Evolutionary conservation across 2,888 invertebrate genomes (phyloP), one percentile per base, ranked within the genome.

Genomic region (Drosophila helvetica): DNA sequence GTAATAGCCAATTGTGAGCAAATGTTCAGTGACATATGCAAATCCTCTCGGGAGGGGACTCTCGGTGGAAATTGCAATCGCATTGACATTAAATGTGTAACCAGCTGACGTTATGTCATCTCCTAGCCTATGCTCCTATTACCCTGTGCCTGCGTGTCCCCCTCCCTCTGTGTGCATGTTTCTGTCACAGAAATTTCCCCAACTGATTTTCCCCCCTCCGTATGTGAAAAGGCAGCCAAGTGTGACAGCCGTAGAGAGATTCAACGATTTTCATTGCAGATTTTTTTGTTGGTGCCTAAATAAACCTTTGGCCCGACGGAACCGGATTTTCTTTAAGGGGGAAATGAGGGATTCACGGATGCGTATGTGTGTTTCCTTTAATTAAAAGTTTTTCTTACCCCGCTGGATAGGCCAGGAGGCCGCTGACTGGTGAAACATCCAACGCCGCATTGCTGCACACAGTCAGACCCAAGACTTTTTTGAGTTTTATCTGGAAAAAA

Each of bases 391-490:
- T n/a, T 38, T 6, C 97, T 96, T 92, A 98, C 98, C 98, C 98
- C 86, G 98, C 98, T 64, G 98, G 98, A 94, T 99, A 99, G 18
- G 98, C 98, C 86, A 99, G 95, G 65, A 96, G 94, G 90, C 98
- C 98, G 73, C 96, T 96, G 91, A 95, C 95, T 38, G 96, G 95
- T 91, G 98, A 97, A 91, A 96, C 97, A 93, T 96, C 96, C 85
- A 99, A 94, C 22, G 97, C 97, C 79, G 98, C 97, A 93, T 98
- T 98, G 92, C 96, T 97, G 91, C 96, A 94, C 67, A 98, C 97
- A n/a, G 98, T 98, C 90, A 98, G 94, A 79, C 99, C 99, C 88
- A 98, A 94, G 67, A 99, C 98, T 90, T 95, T 95, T 94, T 99
- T 98, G 92, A 99, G 94, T 92, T 97, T 97, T 90, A 98, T 97